phyloP scores from a whole-genome alignment of 2,113 vertebrate genomes.

The Recurvirostra avosetta region DNA sequence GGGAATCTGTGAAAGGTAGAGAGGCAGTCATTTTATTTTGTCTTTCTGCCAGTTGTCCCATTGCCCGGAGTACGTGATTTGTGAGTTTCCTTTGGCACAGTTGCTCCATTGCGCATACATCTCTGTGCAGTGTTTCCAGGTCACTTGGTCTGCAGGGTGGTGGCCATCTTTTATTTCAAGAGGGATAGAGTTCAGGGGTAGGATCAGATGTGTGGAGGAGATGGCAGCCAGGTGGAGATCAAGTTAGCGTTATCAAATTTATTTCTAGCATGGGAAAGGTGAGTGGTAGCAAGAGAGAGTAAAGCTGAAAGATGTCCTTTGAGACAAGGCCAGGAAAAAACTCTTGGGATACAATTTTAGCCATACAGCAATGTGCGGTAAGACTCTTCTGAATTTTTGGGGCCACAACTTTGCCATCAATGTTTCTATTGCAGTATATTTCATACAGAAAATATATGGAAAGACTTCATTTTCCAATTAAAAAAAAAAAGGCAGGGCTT shows the following conservation, averaged over 20 bases:
- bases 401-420: not conserved
- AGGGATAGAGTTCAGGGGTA: not conserved
- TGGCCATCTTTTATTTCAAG: not conserved
- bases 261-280: not conserved
- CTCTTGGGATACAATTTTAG: not conserved
- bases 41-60: slow-evolving; percentile 11
- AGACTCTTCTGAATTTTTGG: not conserved
- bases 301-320: not conserved
- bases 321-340: not conserved
- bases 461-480: not conserved
- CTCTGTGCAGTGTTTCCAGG: not conserved
- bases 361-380: not conserved
- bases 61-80: not conserved
- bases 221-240: not conserved
- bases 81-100: slow-evolving; percentile 3
- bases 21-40: not conserved
- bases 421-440: not conserved
- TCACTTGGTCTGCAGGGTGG: not conserved
- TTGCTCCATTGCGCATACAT: not conserved
- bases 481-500: not conserved
- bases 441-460: not conserved
- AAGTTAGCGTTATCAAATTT: not conserved
- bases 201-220: not conserved
- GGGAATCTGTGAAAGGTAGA: not conserved
- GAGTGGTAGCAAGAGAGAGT: not conserved